These are phyloP conservation scores for Hydrocynus forskahlii DNA, from an alignment of 2,797 vertebrate species.

Conservation along the genomic window DNA sequence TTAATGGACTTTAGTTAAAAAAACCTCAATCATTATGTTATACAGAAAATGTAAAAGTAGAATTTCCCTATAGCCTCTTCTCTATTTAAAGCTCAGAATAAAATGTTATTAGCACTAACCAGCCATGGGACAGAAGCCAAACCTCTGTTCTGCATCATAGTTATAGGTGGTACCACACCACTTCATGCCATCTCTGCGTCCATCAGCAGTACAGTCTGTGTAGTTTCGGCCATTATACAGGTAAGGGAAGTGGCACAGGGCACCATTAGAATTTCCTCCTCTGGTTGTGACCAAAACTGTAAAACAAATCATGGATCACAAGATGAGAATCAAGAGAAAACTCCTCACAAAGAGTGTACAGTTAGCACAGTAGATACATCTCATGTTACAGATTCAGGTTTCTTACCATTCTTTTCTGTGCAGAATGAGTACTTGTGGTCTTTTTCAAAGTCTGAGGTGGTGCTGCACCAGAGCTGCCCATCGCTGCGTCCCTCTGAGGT, in stretches of 20 bases:
- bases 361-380: not conserved
- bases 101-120: constrained; percentile 77
- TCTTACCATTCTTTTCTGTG: constrained; percentile 89
- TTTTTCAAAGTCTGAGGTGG: constrained; percentile 89
- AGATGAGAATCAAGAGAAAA: constrained; percentile 1
- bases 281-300: constrained; percentile 87
- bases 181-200: constrained; percentile 95
- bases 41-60: no score
- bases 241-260: constrained; percentile 96
- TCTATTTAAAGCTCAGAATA: not conserved
- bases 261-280: constrained; percentile 96
- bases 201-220: constrained; percentile 94
- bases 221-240: constrained; percentile 94
- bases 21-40: no score
- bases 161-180: constrained; percentile 96
- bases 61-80: not conserved
- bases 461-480: constrained; percentile 95
- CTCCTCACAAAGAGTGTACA: not conserved
- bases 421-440: constrained; percentile 94
- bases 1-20: no score
- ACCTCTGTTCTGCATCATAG: constrained; percentile 92
- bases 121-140: constrained; percentile 98
- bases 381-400: not conserved
- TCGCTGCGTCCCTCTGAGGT: constrained; percentile 90
- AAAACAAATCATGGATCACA: constrained; percentile 14